phyloP scores from a whole-genome alignment of 1,140 invertebrate genomes.

The Campodea augens region DNA sequence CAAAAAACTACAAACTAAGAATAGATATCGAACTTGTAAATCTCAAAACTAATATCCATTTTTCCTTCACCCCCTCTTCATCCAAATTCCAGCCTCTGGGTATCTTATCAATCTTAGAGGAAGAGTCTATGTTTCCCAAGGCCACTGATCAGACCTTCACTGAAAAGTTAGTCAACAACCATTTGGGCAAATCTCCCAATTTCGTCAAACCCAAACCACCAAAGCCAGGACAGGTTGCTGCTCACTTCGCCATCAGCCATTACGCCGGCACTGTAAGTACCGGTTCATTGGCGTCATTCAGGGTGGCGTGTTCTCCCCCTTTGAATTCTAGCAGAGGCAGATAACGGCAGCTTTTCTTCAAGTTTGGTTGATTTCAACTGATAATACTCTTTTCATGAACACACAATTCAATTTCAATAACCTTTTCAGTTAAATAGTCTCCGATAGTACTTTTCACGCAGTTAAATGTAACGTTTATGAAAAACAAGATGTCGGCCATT shows the following conservation, averaged over 20 bases:
- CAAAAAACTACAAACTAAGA: too few species aligned
- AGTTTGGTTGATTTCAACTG: too few species aligned
- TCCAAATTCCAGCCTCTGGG: conserved; percentile 99
- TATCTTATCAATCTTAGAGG: conserved; percentile 99
- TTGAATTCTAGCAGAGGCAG: neutral
- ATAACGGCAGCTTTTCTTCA: too few species aligned
- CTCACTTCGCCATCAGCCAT: conserved; percentile 96
- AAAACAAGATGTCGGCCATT: too few species aligned
- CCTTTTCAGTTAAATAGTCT: too few species aligned
- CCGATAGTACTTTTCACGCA: too few species aligned
- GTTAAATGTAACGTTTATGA: too few species aligned
- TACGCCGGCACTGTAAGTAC: conserved; percentile 88
- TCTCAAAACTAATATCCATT: too few species aligned
- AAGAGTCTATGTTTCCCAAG: conserved; percentile 99
- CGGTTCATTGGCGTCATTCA: conserved; percentile 5
- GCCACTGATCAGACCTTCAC: conserved; percentile 95
- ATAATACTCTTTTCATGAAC: too few species aligned
- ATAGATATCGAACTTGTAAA: too few species aligned
- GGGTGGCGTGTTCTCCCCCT: neutral
- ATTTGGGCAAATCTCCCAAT: conserved; percentile 94
- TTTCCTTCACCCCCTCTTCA: too few species aligned
- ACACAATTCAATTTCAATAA: too few species aligned
- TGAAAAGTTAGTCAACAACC: conserved; percentile 94
- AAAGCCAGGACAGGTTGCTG: conserved; percentile 82
- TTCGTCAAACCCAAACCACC: conserved; percentile 93